Base-by-base conservation (phyloP, 2,113 vertebrate genomes). In the Haliaeetus leucogaster region DNA sequence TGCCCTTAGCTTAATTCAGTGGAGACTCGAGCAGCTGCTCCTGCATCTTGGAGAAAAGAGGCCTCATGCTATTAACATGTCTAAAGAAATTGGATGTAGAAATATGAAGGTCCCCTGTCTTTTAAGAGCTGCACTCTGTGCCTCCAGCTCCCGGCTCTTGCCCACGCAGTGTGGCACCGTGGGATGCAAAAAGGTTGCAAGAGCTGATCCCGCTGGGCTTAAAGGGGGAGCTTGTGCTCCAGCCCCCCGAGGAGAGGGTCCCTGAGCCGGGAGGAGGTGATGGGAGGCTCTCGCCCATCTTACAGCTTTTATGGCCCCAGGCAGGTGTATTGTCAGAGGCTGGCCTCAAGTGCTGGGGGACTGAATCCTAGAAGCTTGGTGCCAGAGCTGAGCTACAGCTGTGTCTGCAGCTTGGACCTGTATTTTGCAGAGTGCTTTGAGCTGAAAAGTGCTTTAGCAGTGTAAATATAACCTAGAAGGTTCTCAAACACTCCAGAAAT, bases 1-100 rank as follows among this genome's bases (percentile, higher is more conserved):
- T 96, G 84, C 91, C 89, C 82, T 93, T 70, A 90, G 94, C 40
- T 93, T 86, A 73, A 87, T 95, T 95, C 89, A 92, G 70, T 34
- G 32, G 91, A 88, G 94, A 94, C 52, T 80, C 3, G 4, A 94
- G 90, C 89, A 92, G 95, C 90, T 93, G 82, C 55, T 97, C 50
- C 72, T 71, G 80, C 71, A 91, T 91, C 74, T 93, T 1, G 1
- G 78, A 94, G 89, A 83, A 87, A 70, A 93, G 94, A 93, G 66
- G 55, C 82, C 91, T 68, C 0, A 4, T 59, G 74, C 93, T 97
- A 93, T 94, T 95, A 94, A 95, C 61, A 58, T 77, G 86, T 90
- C 86, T 86, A 73, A 91, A 94, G 94, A 83, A 95, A 96, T 87
- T 74, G 81, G 86, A 90, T 73, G 86, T 80, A 66, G 82, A 80